Conservation (phyloP, 2,888 invertebrate species). For the Limnephilus marmoratus region DNA sequence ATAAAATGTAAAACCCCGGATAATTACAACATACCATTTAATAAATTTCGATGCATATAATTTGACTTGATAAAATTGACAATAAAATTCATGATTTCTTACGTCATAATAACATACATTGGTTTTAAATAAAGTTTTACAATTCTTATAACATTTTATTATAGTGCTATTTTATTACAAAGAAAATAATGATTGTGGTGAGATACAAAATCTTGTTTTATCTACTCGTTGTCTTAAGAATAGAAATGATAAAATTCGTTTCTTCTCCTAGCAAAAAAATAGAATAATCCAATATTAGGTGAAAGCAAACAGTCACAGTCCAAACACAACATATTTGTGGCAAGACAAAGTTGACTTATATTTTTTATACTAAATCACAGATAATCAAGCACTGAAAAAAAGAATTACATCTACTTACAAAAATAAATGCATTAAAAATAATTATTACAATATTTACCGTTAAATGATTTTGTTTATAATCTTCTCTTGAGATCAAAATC, state of each 20-base stretch:
- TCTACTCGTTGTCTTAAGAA: constrained; percentile 7
- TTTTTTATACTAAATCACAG: constrained; percentile 47
- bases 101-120: not conserved
- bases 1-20: not conserved
- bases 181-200: not conserved
- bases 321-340: constrained; percentile 22
- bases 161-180: constrained; percentile 7
- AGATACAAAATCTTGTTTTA: constrained; percentile 27
- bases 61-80: not conserved
- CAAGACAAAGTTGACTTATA: constrained; percentile 20
- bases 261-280: not conserved
- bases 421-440: constrained; percentile 31
- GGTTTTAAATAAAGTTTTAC: constrained; percentile 30
- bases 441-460: not conserved
- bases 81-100: not conserved
- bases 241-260: constrained; percentile 20
- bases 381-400: constrained; percentile 35
- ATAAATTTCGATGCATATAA: not conserved
- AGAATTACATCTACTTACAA: constrained; percentile 5
- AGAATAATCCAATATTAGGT: constrained; percentile 17
- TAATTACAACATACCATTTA: not conserved
- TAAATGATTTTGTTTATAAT: not conserved
- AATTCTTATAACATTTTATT: not conserved
- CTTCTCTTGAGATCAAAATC: constrained; percentile 25
- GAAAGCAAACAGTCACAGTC: not conserved